A percentile compares a stretch with the other conserved stretches of the same genome.
Conservation (phyloP, 2,797 vertebrate genomes). For the Myoxocephalus aenaeus region DNA sequence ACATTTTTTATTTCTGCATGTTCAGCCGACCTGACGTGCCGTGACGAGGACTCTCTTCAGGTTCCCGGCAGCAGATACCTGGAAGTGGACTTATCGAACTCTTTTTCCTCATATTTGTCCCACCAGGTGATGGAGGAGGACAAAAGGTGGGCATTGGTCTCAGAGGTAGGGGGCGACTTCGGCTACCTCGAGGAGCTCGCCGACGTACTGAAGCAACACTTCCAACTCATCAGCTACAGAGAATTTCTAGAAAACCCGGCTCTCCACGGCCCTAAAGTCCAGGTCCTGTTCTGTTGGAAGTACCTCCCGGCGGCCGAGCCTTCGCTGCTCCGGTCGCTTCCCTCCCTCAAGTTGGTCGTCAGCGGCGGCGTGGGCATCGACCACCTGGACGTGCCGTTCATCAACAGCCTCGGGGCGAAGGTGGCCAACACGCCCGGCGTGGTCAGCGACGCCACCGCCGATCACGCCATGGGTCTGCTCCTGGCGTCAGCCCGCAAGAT, state of each 20-base stretch:
- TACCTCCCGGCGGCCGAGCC: constrained; percentile 49
- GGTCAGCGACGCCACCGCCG: constrained; percentile 80
- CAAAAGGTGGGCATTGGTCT: constrained; percentile 71
- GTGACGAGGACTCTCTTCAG: neutral
- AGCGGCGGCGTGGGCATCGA: constrained; percentile 81
- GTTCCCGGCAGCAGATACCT: neutral
- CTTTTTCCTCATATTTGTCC: neutral
- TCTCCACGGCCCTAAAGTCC: constrained; percentile 72
- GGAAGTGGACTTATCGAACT: neutral
- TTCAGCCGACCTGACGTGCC: neutral
- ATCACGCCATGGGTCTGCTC: constrained; percentile 61
- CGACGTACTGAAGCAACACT: constrained; percentile 73
- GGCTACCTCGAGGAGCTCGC: constrained; percentile 70
- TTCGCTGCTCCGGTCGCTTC: constrained; percentile 76
- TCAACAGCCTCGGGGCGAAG: constrained; percentile 78
- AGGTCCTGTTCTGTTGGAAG: constrained; percentile 78
- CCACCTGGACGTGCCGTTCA: constrained; percentile 81
- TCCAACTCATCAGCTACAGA: constrained; percentile 73
- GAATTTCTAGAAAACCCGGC: constrained; percentile 78
- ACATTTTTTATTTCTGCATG: neutral
- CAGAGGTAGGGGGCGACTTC: constrained; percentile 46
- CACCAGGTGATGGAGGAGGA: constrained; percentile 66
- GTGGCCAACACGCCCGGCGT: constrained; percentile 78
- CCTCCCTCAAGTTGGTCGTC: constrained; percentile 80
- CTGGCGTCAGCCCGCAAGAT: constrained; percentile 60